Percentiles rank a stretch among this genome's conserved stretches.
Conservation (phyloP, 2,113 vertebrate genomes). For the Cebus imitator region DNA sequence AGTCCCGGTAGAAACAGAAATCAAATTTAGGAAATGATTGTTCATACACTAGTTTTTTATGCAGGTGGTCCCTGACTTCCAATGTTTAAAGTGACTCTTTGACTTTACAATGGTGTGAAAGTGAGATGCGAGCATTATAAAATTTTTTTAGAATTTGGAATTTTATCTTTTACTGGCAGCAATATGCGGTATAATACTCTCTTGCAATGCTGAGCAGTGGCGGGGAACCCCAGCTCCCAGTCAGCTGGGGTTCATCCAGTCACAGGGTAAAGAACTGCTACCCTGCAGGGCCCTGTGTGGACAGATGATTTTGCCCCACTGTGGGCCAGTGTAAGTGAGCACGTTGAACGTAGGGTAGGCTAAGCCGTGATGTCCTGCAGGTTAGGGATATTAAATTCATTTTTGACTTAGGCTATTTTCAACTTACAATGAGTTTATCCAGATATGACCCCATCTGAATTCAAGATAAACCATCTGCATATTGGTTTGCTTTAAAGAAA, state of each 20-base stretch:
- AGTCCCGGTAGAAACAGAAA: background rate
- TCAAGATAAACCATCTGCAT: background rate
- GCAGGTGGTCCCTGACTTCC: background rate
- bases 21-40: conserved; percentile 23
- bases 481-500: background rate
- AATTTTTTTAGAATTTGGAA: background rate
- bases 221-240: background rate
- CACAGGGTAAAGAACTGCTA: background rate
- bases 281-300: no score
- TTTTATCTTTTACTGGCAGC: background rate
- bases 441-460: background rate
- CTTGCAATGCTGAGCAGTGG: background rate
- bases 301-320: background rate
- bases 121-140: background rate
- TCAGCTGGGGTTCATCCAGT: background rate
- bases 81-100: background rate
- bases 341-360: background rate
- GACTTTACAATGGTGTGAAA: background rate
- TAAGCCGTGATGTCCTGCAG: background rate
- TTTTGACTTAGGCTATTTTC: background rate
- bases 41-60: background rate
- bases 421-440: background rate
- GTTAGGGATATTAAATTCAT: background rate
- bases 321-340: background rate
- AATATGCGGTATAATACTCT: background rate